Conservation (phyloP, 2,888 invertebrate species). For the Melolontha melolontha region DNA sequence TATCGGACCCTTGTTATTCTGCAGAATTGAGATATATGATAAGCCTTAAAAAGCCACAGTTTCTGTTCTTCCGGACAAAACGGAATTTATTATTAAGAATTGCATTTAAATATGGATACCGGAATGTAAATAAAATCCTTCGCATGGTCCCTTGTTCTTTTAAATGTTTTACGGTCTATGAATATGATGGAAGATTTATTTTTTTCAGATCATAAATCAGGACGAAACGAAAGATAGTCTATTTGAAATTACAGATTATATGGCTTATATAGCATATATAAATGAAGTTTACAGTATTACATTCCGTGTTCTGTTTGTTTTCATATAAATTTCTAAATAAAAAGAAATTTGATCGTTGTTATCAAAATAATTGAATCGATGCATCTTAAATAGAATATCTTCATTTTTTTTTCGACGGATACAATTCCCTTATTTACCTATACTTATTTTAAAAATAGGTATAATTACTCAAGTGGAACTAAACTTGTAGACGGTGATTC, state of each 20-base stretch:
- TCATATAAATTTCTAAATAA: too few relatives aligned
- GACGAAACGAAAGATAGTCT: slow-evolving; percentile 7
- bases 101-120: slow-evolving; percentile 35
- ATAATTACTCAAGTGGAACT: too few relatives aligned
- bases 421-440: too few relatives aligned
- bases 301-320: too few relatives aligned
- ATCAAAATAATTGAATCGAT: too few relatives aligned
- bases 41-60: slow-evolving; percentile 36
- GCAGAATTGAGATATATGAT: slow-evolving; percentile 38
- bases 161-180: slow-evolving; percentile 27
- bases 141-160: slow-evolving; percentile 14
- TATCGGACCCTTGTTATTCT: slow-evolving; percentile 39
- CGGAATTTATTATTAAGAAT: slow-evolving; percentile 39
- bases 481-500: too few relatives aligned
- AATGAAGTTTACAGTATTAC: background rate
- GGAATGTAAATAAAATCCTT: slow-evolving; percentile 16
- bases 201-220: slow-evolving; percentile 21
- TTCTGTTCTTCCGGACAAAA: slow-evolving; percentile 34
- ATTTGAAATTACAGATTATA: slow-evolving; percentile 6
- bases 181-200: slow-evolving; percentile 16
- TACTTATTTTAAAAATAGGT: too few relatives aligned
- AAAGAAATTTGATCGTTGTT: too few relatives aligned
- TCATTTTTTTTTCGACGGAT: too few relatives aligned
- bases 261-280: background rate
- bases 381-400: too few relatives aligned